Base-by-base conservation (phyloP, 2,113 vertebrate species). In the Lutjanus erythropterus region DNA sequence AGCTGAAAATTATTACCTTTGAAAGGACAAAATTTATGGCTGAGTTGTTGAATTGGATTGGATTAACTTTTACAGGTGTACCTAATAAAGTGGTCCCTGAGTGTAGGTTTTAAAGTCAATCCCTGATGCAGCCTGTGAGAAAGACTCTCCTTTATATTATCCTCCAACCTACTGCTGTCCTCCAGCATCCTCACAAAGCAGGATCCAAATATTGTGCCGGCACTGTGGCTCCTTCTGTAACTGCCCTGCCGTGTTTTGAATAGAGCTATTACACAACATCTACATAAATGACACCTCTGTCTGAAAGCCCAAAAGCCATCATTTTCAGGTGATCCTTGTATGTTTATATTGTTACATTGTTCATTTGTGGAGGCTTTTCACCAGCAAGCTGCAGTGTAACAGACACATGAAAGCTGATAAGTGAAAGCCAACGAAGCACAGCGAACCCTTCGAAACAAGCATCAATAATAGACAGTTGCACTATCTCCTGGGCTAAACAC, bases 401-500 rank as follows among this genome's bases (percentile, higher is more conserved):
- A 83, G 75, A 92, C 59, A 86, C 72, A 87, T 75, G 81, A 78
- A 86, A 81, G 72, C 67, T 47, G 79, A 84, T 86, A 79, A 89
- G 78, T 77, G 73, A 80, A 83, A 75, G 80, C 71, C 86, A 84
- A 39, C 14, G 73, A 82, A 75, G 81, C 72, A 16, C 21, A 80
- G 68, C 29, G 50, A 42, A 67, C 66, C n/a, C 77, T 77, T 83
- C 84, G 35, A 81, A 94, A 92, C 88, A 87, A 67, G 78, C 88
- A 93, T 94, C 80, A 92, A 93, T 93, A 93, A 93, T 92, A 72
- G 73, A 94, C 92, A 71, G 76, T 52, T 56, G 84, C 71, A 66
- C 55, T 65, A 46, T 88, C 89, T 91, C 84, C 79, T 81, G 75
- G 90, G 81, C 47, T 76, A 42, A 59, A 27, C 84, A 47, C 93